A percentile compares a stretch with the other conserved stretches of the same genome.
Conservation (phyloP, 53 echinoderm and acorn worm genomes). For the Apostichopus leukothele region DNA sequence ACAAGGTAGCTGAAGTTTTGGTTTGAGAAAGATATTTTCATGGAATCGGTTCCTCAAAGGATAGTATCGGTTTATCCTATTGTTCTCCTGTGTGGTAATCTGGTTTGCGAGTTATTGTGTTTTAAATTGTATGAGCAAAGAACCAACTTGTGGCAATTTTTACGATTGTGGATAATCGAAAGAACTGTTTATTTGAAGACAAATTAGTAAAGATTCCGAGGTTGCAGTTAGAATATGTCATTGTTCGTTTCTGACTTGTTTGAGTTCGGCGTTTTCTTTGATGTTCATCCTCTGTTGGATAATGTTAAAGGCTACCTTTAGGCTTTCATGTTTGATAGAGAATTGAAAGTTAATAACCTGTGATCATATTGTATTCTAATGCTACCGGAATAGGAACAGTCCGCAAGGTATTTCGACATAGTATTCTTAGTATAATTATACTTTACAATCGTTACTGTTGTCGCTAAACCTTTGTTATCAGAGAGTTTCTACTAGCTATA, state of each 20-base stretch:
- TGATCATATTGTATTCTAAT: no score
- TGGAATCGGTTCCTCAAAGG: slow-evolving; percentile 42
- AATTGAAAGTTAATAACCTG: no score
- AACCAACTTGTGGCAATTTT: slow-evolving; percentile 25
- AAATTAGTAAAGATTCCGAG: slow-evolving; percentile 28
- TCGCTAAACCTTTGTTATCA: no score
- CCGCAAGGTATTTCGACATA: no score
- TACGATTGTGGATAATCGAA: slow-evolving; percentile 45
- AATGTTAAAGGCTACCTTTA: no score
- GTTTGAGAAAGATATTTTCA: slow-evolving; percentile 7
- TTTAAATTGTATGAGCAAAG: background rate
- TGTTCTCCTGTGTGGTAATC: slow-evolving; percentile 17
- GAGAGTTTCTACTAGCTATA: no score
- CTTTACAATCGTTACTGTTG: no score
- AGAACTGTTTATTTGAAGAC: slow-evolving; percentile 17
- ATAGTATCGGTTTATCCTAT: background rate
- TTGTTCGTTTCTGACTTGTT: background rate
- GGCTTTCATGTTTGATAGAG: no score
- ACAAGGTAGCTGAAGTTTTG: background rate
- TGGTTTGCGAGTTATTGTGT: slow-evolving; percentile 24
- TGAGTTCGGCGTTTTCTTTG: slow-evolving; percentile 5
- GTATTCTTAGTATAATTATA: no score
- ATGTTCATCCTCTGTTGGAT: background rate
- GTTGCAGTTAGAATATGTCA: background rate
- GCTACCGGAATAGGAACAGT: no score